Percentiles rank a stretch among this genome's conserved stretches.
Evolutionary conservation across 2,888 invertebrate species (phyloP).

Genomic region (Ramazzottius varieornatus): DNA sequence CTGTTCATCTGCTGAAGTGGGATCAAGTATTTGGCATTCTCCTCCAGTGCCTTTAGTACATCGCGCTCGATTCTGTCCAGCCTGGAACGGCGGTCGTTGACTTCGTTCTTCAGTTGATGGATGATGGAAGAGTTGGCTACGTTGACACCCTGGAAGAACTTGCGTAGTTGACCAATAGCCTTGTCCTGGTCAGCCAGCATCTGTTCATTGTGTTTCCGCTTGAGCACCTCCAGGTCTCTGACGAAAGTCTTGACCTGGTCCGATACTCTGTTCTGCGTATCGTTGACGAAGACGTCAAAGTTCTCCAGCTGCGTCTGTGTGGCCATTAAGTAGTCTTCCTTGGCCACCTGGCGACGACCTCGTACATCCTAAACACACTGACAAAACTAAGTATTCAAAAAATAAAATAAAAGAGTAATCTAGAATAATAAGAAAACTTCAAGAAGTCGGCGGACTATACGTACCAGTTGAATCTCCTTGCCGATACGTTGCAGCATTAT

Average conservation of each 20-base stretch:
- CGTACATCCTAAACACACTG: neutral
- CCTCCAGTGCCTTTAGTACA: neutral
- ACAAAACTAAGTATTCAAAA: too few relatives aligned
- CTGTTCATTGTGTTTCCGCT: neutral
- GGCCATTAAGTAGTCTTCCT: neutral
- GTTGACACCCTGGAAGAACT: neutral
- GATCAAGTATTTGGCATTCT: neutral
- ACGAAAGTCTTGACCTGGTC: neutral
- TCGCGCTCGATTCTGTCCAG: neutral
- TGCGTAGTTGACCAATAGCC: neutral
- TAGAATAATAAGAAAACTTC: too few relatives aligned
- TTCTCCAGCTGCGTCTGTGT: neutral
- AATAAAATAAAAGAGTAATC: neutral
- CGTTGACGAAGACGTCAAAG: neutral
- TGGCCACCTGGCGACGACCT: neutral
- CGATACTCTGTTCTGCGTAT: neutral
- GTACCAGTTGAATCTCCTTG: neutral
- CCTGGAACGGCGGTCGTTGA: neutral
- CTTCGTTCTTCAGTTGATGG: neutral
- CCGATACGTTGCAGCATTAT: neutral
- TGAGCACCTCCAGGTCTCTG: neutral
- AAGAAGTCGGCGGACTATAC: too few relatives aligned
- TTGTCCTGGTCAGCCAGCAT: neutral
- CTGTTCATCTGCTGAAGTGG: neutral
- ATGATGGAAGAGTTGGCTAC: neutral